phyloP scores from a whole-genome alignment of 2,113 vertebrate species.

The Nettapus auritus region DNA sequence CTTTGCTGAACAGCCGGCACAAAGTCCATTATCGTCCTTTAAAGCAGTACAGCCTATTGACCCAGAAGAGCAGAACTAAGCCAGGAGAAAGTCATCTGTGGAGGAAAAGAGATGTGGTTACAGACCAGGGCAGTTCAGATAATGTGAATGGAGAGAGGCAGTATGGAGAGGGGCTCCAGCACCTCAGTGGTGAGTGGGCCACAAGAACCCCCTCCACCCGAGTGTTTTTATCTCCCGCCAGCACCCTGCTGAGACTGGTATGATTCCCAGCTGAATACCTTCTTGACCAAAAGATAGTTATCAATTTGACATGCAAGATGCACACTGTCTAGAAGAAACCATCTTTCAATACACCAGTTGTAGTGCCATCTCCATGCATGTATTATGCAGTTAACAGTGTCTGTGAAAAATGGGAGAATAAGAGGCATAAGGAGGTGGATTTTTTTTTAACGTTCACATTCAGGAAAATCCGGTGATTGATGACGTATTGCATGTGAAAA shows the following conservation, averaged over 20 bases:
- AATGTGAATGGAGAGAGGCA: background rate
- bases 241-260: background rate
- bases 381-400: slow-evolving; percentile 31
- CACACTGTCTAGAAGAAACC: slow-evolving; percentile 23
- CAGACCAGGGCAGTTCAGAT: background rate
- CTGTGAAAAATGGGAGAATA: background rate
- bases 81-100: background rate
- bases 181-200: background rate
- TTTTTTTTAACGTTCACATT: slow-evolving; percentile 5
- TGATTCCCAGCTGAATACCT: slow-evolving; percentile 7
- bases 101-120: background rate
- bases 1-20: background rate
- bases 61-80: background rate
- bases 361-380: background rate
- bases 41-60: background rate
- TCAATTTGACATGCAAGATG: slow-evolving; percentile 46
- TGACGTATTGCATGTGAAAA: background rate
- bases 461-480: slow-evolving; percentile 24
- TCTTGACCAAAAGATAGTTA: slow-evolving; percentile 45
- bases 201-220: background rate
- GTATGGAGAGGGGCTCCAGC: rapidly evolving
- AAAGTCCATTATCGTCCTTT: background rate
- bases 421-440: background rate
- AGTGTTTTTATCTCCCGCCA: background rate
- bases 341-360: background rate